These are phyloP conservation scores for Heloderma charlesbogerti DNA, from an alignment of 2,113 vertebrate genomes.

Conservation along the genomic window DNA sequence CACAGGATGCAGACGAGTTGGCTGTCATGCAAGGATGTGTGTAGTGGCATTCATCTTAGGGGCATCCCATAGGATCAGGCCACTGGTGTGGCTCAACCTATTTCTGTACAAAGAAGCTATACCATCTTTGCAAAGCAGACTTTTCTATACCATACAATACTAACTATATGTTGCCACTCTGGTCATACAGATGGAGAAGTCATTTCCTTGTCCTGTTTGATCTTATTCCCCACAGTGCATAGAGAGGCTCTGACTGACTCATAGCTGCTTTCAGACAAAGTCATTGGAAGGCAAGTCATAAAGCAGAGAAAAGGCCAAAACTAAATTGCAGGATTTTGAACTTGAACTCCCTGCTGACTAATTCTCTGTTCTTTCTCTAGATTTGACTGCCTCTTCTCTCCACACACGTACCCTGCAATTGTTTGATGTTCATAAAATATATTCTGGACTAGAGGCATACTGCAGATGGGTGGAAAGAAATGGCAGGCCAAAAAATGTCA, in stretches of 20 bases:
- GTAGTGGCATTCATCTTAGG: not conserved
- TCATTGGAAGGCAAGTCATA: conserved; percentile 52
- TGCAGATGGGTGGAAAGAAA: fast-evolving
- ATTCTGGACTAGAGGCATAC: conserved; percentile 42
- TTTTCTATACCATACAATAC: conserved; percentile 1
- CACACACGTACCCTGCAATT: conserved; percentile 17
- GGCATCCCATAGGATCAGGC: not conserved
- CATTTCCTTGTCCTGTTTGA: conserved; percentile 59
- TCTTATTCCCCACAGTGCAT: conserved; percentile 53
- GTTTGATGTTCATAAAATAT: conserved; percentile 4
- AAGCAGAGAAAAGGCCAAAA: conserved; percentile 56
- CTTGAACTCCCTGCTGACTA: conserved; percentile 4
- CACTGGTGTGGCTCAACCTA: not conserved
- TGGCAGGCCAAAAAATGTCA: conserved; percentile 14
- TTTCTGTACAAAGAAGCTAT: conserved; percentile 35
- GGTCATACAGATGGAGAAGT: conserved; percentile 66
- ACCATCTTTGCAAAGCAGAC: conserved; percentile 46
- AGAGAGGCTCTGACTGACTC: conserved; percentile 62
- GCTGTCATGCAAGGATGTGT: not conserved
- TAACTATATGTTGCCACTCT: not conserved
- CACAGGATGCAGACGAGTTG: not conserved
- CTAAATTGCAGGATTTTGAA: conserved; percentile 52
- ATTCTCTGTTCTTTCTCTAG: conserved; percentile 55
- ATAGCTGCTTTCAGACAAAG: conserved; percentile 53
- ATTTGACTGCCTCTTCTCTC: conserved; percentile 35